Evolutionary conservation across 1,140 invertebrate species (phyloP).

Genomic region (Solen grandis): DNA sequence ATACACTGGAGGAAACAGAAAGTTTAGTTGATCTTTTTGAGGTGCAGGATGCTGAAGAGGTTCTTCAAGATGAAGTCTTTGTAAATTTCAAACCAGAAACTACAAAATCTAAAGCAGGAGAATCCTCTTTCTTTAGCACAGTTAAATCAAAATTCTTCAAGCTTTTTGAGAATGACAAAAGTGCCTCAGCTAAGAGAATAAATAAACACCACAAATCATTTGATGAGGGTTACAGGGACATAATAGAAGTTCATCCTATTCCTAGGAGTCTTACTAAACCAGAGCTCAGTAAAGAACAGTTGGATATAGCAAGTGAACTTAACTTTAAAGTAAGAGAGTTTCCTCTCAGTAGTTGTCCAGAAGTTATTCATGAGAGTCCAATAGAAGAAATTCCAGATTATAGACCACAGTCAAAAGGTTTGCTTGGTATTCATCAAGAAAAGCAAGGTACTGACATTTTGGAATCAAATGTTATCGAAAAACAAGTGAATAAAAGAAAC

Average conservation of each 20-base stretch:
- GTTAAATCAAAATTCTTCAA: constrained; percentile 43
- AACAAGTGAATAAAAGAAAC: neutral
- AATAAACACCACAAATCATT: neutral
- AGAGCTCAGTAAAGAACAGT: constrained; percentile 16
- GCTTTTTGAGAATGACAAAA: constrained; percentile 35
- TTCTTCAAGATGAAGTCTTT: constrained; percentile 5
- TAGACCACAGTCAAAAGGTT: neutral
- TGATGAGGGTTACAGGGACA: neutral
- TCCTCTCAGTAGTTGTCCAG: constrained; percentile 67
- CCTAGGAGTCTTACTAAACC: neutral
- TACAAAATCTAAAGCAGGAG: neutral
- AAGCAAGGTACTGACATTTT: neutral
- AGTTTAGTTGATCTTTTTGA: constrained; percentile 11
- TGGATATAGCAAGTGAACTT: constrained; percentile 32
- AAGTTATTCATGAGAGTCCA: constrained; percentile 13
- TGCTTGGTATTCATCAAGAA: neutral
- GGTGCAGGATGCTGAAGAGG: neutral
- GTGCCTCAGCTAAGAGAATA: neutral
- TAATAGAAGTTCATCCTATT: neutral
- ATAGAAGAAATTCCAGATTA: neutral
- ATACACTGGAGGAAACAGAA: neutral
- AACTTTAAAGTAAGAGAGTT: constrained; percentile 69
- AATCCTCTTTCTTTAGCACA: constrained; percentile 22
- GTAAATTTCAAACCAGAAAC: constrained; percentile 22
- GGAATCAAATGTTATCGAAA: neutral